phyloP scores from a whole-genome alignment of 2,888 invertebrate species.

The Agonopterix heracliana region DNA sequence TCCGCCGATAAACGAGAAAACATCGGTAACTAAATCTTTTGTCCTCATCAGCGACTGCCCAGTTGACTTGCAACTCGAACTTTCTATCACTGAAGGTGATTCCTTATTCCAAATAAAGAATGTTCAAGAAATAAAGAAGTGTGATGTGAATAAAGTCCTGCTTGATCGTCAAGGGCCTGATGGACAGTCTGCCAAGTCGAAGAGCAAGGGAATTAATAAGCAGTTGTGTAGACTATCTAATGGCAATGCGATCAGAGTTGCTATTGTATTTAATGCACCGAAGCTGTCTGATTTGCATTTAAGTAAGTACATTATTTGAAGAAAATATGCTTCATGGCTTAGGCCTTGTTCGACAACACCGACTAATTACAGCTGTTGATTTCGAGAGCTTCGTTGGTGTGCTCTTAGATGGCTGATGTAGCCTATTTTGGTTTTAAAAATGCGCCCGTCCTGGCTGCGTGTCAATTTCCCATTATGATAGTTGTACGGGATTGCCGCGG shows the following conservation, averaged over 20 bases:
- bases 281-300: constrained; percentile 38
- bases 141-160: constrained; percentile 53
- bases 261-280: constrained; percentile 51
- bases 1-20: constrained; percentile 43
- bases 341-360: neutral
- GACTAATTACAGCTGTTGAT: no score
- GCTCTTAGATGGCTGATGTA: no score
- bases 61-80: constrained; percentile 47
- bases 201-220: constrained; percentile 41
- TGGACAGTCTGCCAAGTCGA: constrained; percentile 33
- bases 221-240: constrained; percentile 53
- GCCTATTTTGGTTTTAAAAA: no score
- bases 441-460: no score
- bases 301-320: constrained; percentile 34
- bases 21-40: constrained; percentile 40
- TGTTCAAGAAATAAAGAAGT: constrained; percentile 57
- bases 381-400: no score
- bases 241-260: constrained; percentile 56
- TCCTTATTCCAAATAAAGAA: constrained; percentile 48
- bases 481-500: no score
- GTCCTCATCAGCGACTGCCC: constrained; percentile 59
- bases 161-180: constrained; percentile 42
- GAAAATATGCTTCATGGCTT: neutral
- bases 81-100: constrained; percentile 46
- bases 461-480: no score